Evolutionary conservation across 2,113 vertebrate genomes (phyloP).

Genomic region (Lepidothrix coronata): DNA sequence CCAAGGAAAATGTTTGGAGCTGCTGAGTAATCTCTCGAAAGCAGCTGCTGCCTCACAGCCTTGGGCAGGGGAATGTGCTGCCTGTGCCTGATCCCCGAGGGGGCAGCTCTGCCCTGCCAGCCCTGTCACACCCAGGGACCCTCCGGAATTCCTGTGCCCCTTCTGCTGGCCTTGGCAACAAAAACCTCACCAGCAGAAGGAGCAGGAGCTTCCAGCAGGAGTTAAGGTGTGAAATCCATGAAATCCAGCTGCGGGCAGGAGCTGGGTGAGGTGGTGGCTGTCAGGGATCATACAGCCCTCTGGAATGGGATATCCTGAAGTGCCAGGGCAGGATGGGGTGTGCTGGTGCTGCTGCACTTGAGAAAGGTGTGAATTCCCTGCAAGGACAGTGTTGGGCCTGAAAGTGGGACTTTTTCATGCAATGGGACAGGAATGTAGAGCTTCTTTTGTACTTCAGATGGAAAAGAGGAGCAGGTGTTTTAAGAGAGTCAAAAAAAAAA

Average conservation of each 20-base stretch:
- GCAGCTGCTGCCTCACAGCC: conserved; percentile 8
- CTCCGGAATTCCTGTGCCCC: neutral
- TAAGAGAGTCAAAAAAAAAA: neutral
- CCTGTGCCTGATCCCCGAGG: neutral
- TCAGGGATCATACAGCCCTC: neutral
- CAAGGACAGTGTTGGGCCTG: neutral
- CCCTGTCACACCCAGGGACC: neutral
- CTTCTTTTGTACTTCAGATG: neutral
- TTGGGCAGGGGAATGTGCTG: neutral
- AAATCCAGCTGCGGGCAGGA: neutral
- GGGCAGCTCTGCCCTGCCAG: neutral
- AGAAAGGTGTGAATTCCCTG: neutral
- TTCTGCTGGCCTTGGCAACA: neutral
- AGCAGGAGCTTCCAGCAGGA: neutral
- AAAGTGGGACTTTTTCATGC: rapidly evolving
- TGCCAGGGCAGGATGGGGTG: neutral
- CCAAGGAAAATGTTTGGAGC: conserved; percentile 23
- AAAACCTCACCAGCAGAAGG: neutral
- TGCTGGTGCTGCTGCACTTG: neutral
- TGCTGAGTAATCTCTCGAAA: conserved; percentile 42
- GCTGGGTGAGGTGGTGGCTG: neutral
- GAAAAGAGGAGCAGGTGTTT: neutral
- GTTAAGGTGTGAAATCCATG: neutral
- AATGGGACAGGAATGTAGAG: neutral
- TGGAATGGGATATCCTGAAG: neutral